Percentiles rank a stretch among this genome's conserved stretches.
Evolutionary conservation across 1,140 invertebrate species (phyloP).

Genomic region (Popillia japonica): DNA sequence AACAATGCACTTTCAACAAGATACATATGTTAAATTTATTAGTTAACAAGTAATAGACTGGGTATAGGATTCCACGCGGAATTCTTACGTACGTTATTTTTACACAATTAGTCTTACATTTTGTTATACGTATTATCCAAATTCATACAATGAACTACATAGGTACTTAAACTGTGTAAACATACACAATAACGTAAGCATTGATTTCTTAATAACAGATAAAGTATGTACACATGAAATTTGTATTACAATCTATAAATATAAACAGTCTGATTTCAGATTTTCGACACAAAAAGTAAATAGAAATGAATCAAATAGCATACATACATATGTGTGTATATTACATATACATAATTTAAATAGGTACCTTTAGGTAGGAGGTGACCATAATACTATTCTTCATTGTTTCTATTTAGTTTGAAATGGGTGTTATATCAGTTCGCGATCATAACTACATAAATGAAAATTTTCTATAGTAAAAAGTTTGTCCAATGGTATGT

Average conservation of each 20-base stretch:
- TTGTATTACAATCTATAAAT: neutral
- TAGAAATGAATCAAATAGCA: neutral
- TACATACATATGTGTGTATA: too few relatives aligned
- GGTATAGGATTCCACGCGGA: too few relatives aligned
- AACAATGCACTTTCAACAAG: too few relatives aligned
- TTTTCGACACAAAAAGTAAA: neutral
- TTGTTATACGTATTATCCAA: neutral
- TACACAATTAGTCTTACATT: too few relatives aligned
- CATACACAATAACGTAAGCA: too few relatives aligned
- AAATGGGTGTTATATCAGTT: neutral
- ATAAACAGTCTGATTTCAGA: neutral
- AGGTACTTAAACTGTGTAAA: neutral
- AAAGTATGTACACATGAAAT: neutral
- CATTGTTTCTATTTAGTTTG: neutral
- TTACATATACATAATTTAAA: neutral
- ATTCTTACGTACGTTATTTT: too few relatives aligned
- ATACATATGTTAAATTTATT: too few relatives aligned
- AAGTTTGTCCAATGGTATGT: neutral
- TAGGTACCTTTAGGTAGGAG: neutral
- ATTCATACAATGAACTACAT: neutral
- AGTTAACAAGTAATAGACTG: too few relatives aligned
- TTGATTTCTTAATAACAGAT: neutral
- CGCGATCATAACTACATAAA: neutral
- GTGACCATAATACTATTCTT: neutral
- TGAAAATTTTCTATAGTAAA: neutral